phyloP scores from a whole-genome alignment of 2,113 vertebrate genomes.

The Pogona vitticeps region DNA sequence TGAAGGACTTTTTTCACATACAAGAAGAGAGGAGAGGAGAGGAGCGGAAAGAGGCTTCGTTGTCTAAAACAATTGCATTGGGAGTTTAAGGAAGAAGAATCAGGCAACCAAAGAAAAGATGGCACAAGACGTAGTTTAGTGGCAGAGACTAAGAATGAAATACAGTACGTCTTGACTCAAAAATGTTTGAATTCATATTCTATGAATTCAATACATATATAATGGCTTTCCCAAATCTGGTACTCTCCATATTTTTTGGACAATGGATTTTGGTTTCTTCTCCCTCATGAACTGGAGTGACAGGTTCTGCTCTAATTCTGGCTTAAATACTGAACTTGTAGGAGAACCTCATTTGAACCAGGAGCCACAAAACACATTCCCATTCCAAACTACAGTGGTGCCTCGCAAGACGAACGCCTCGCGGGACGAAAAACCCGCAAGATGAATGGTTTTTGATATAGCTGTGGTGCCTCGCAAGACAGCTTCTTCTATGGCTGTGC shows the following conservation, averaged over 20 bases:
- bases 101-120: background rate
- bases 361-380: background rate
- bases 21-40: background rate
- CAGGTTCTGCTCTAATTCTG: background rate
- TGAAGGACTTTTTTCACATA: conserved; percentile 11
- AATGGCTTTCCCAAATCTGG: background rate
- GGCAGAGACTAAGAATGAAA: background rate
- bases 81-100: background rate
- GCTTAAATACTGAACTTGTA: background rate
- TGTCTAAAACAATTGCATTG: background rate
- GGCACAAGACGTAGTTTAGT: background rate
- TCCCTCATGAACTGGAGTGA: background rate
- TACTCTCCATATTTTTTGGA: background rate
- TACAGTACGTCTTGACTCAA: too few species aligned
- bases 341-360: background rate
- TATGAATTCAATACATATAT: background rate
- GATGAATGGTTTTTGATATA: too few species aligned
- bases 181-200: too few species aligned
- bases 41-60: background rate
- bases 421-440: too few species aligned
- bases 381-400: too few species aligned
- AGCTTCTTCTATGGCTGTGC: too few species aligned
- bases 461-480: too few species aligned
- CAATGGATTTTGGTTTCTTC: background rate
- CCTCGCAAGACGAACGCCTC: too few species aligned